Percentiles rank a stretch among this genome's conserved stretches.
phyloP scores from a whole-genome alignment of 2,113 vertebrate genomes.

The Trogon melanurus region DNA sequence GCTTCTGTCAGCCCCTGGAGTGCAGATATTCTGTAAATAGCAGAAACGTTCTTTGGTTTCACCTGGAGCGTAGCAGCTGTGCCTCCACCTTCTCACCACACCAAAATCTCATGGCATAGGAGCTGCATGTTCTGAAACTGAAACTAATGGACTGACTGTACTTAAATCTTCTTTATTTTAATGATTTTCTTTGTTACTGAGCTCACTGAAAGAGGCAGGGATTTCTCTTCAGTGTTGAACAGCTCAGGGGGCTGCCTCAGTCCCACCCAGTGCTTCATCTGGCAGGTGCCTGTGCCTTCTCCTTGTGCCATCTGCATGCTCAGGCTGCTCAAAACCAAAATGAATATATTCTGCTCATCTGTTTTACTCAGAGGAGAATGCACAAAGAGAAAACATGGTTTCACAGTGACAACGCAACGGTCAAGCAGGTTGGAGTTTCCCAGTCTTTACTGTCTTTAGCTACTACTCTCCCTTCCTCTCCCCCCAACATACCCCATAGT shows the following conservation, averaged over 20 bases:
- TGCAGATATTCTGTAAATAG: background rate
- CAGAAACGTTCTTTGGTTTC: background rate
- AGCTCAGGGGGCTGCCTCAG: background rate
- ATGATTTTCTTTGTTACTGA: constrained; percentile 18
- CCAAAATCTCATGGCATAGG: background rate
- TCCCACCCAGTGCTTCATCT: constrained; percentile 4
- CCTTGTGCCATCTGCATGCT: background rate
- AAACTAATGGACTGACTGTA: background rate
- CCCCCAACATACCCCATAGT: background rate
- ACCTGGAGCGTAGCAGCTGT: background rate
- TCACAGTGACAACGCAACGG: background rate
- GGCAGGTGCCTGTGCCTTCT: background rate
- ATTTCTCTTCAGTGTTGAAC: background rate
- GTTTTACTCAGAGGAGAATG: background rate
- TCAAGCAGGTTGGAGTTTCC: background rate
- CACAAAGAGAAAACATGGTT: background rate
- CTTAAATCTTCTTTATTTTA: background rate
- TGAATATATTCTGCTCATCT: background rate
- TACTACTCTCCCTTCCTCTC: background rate
- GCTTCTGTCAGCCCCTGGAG: background rate
- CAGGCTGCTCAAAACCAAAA: background rate
- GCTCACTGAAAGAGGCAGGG: background rate
- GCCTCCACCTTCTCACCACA: background rate
- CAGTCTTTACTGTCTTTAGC: background rate
- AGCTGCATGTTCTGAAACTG: background rate